phyloP scores from a whole-genome alignment of 2,113 vertebrate genomes.

The Tympanuchus pallidicinctus region DNA sequence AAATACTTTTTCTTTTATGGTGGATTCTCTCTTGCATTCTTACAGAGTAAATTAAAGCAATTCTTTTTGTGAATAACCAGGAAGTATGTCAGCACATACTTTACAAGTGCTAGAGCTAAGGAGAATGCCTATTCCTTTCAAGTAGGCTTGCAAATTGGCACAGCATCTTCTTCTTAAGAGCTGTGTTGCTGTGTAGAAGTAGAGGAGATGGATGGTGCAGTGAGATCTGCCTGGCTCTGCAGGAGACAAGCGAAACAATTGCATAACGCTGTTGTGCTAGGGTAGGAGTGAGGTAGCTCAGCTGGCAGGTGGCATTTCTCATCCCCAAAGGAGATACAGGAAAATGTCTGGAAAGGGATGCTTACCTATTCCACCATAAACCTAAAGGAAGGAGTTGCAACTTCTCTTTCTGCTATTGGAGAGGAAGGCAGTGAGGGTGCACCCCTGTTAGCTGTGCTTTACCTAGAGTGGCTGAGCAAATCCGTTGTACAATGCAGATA shows the following conservation, averaged over 20 bases:
- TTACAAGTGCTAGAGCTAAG: background rate
- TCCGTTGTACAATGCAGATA: background rate
- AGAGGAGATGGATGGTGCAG: fast-evolving
- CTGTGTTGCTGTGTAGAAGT: background rate
- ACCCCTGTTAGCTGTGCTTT: background rate
- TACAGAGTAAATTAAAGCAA: background rate
- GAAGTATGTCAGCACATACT: background rate
- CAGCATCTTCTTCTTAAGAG: background rate
- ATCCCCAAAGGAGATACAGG: background rate
- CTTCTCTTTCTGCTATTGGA: background rate
- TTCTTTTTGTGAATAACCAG: background rate
- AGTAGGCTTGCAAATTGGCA: background rate
- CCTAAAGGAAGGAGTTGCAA: background rate
- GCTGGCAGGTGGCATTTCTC: background rate
- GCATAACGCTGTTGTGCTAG: fast-evolving
- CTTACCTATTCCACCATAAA: background rate
- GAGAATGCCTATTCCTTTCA: background rate
- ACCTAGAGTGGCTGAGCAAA: background rate
- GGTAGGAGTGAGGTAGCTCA: background rate
- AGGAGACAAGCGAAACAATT: background rate
- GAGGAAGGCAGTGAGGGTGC: background rate
- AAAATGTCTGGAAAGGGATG: background rate
- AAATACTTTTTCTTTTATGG: background rate
- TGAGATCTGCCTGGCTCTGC: background rate
- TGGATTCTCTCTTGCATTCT: constrained; percentile 6